phyloP scores from a whole-genome alignment of 2,797 vertebrate species.

The Mormyrus proboscirostris region DNA sequence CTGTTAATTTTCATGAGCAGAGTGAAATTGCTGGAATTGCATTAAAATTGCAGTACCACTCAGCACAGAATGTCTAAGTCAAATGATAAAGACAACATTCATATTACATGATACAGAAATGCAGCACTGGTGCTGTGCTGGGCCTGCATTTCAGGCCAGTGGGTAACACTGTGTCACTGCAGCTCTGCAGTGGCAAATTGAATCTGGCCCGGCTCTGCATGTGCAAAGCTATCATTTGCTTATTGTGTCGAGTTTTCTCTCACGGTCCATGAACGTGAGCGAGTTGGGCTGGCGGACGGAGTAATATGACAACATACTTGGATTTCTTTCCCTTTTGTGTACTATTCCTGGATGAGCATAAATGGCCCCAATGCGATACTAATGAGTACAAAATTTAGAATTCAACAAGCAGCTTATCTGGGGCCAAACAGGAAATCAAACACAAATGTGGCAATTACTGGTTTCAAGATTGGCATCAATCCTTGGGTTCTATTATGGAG shows the following conservation, averaged over 20 bases:
- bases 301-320: background rate
- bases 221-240: background rate
- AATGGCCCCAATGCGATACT: background rate
- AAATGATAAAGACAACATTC: background rate
- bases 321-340: background rate
- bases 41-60: background rate
- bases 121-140: background rate
- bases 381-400: background rate
- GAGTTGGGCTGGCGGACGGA: background rate
- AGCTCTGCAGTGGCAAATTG: background rate
- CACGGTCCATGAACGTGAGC: background rate
- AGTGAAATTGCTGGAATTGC: background rate
- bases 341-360: background rate
- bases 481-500: background rate
- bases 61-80: background rate
- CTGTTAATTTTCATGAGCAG: slow-evolving; percentile 1
- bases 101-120: background rate
- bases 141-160: background rate
- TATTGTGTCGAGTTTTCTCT: background rate
- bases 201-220: background rate
- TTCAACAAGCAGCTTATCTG: background rate
- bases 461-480: background rate
- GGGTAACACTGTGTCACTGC: background rate
- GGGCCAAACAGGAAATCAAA: background rate
- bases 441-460: background rate